Evolutionary conservation across 2,113 vertebrate genomes (phyloP), one percentile per base, ranked within the genome.

Genomic region (Electrona antarctica): DNA sequence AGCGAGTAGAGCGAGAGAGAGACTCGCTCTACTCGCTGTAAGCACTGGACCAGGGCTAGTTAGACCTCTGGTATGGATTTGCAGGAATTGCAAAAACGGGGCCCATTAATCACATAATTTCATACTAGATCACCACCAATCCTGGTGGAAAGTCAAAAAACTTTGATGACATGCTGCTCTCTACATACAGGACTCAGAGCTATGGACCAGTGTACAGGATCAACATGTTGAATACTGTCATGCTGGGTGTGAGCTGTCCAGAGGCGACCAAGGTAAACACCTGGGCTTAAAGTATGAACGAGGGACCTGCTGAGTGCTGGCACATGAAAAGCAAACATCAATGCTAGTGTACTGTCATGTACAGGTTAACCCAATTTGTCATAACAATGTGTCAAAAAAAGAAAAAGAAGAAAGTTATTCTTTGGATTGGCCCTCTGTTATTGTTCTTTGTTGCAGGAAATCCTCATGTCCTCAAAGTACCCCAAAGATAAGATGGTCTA

Each of bases 381-480:
- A 21, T 21, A 21, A 21, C 21, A 21, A 21, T 21, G 21, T 21
- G 21, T 21, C 21, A 21, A 21, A 21, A 21, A 21, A 21, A 6
- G 33, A 41, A 4, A 49, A 6, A 10, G n/a, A 13, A 13, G 15
- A 10, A 12, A 50, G 2, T 51, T 4, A 41, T 15, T 15, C 12
- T 59, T 48, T 52, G 0, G 33, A 65, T 3, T 61, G 7, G 47
- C 13, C 1, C 0, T 10, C n/a, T 52, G 79, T 6, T 21, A 7
- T 14, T 85, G 2, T 8, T 29, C 47, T 6, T 70, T 7, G 2
- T 70, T 81, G 68, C 62, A 94, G 93, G 88, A 91, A 63, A 21
- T 93, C 33, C 28, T 94, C 77, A 93, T 93, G 92, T 93, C 92
- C n/a, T 13, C 91, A 15, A 93, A 93, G 73, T 91, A 93, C 47